Percentiles rank a stretch among this genome's conserved stretches.
Conservation (phyloP, 1,140 invertebrate genomes). For the Ostrea edulis region DNA sequence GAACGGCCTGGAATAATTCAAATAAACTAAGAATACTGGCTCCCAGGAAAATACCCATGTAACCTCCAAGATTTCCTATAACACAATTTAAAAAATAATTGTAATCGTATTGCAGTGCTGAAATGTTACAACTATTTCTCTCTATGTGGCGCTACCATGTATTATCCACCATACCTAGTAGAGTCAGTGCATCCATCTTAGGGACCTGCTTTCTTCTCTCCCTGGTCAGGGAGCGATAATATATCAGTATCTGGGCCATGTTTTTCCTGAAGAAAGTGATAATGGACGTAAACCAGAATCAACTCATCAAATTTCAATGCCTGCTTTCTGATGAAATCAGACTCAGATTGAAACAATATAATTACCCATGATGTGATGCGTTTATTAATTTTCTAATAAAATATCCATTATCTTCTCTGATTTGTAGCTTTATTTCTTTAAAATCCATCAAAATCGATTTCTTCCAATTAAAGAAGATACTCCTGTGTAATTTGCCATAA, state of each 20-base stretch:
- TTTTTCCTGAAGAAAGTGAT: not conserved
- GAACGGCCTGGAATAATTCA: conserved; percentile 60
- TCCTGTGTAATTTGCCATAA: no score
- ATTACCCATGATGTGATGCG: no score
- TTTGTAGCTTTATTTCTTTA: no score
- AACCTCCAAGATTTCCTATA: conserved; percentile 72
- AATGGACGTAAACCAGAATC: no score
- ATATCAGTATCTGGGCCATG: not conserved
- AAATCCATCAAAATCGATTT: no score
- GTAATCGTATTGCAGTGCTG: not conserved
- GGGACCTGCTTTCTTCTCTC: not conserved
- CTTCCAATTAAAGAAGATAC: no score
- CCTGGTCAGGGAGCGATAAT: not conserved
- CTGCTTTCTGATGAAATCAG: no score
- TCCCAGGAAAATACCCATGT: conserved; percentile 74
- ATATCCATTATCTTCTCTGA: no score
- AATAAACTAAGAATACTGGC: conserved; percentile 74
- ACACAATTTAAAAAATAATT: not conserved
- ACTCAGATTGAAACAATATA: no score
- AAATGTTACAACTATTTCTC: not conserved
- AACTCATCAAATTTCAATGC: no score
- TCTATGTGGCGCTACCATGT: not conserved
- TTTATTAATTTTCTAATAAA: no score
- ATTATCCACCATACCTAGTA: not conserved
- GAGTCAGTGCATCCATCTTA: not conserved